Evolutionary conservation across 2,797 vertebrate species (phyloP).

Genomic region (Nannoperca australis): DNA sequence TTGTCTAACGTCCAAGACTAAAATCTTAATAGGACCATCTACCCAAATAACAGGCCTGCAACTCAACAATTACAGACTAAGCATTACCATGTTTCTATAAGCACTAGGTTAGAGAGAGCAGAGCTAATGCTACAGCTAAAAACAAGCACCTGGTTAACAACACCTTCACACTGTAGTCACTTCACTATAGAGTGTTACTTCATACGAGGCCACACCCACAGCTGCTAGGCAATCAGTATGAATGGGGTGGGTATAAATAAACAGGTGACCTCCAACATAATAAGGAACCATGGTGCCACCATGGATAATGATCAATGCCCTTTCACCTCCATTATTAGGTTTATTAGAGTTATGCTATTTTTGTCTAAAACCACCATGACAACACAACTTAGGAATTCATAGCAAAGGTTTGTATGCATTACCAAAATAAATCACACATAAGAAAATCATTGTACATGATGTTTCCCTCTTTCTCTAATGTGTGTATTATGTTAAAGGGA

Average conservation of each 20-base stretch:
- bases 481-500: background rate
- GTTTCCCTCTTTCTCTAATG: background rate
- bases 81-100: background rate
- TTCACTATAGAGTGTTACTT: background rate
- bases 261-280: background rate
- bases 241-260: conserved; percentile 9
- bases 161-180: background rate
- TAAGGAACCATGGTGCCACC: background rate
- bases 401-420: too few species aligned
- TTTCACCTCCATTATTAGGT: too few species aligned
- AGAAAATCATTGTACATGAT: background rate
- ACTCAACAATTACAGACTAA: background rate
- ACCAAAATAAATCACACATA: too few species aligned
- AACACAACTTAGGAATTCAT: too few species aligned
- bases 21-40: conserved; percentile 2
- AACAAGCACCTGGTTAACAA: conserved; percentile 2
- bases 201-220: conserved; percentile 11
- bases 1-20: conserved; percentile 4
- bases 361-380: background rate
- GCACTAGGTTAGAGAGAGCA: background rate
- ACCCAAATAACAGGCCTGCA: conserved; percentile 4
- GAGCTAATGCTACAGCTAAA: conserved; percentile 1
- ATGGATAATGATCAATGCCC: background rate
- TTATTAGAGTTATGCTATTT: background rate
- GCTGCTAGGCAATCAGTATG: conserved; percentile 1